Conservation (phyloP, 1,140 invertebrate species). For the Mamestra configurata region DNA sequence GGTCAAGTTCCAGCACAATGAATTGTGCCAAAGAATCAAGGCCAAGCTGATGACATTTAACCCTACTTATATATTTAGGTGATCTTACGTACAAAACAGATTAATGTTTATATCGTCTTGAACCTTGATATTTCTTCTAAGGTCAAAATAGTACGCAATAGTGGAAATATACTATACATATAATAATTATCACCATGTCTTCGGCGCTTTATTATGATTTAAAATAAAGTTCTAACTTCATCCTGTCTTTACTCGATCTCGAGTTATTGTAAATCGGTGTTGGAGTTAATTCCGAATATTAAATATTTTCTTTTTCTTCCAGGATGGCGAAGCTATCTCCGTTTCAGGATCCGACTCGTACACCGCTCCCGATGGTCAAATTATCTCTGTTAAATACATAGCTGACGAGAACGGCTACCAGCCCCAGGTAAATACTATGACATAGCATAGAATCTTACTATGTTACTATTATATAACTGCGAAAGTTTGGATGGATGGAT, state of each 20-base stretch:
- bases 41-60: conserved; percentile 59
- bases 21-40: conserved; percentile 45
- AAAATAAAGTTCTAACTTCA: too few species aligned
- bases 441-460: too few species aligned
- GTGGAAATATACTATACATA: conserved; percentile 37
- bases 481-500: too few species aligned
- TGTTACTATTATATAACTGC: too few species aligned
- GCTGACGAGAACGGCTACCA: conserved; percentile 89
- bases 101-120: conserved; percentile 62
- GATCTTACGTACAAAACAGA: conserved; percentile 60
- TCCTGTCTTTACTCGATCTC: too few species aligned
- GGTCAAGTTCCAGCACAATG: neutral
- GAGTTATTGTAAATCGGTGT: too few species aligned
- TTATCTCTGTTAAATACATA: conserved; percentile 63
- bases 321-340: conserved; percentile 81
- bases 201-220: neutral
- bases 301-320: conserved; percentile 10
- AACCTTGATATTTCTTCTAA: conserved; percentile 71
- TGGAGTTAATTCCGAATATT: neutral
- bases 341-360: conserved; percentile 88
- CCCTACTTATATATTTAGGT: conserved; percentile 55
- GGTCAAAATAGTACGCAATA: conserved; percentile 55
- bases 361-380: conserved; percentile 84
- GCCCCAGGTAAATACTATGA: conserved; percentile 80
- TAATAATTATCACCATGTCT: neutral